phyloP scores from a whole-genome alignment of 2,888 invertebrate genomes.

The Eulithis prunata region DNA sequence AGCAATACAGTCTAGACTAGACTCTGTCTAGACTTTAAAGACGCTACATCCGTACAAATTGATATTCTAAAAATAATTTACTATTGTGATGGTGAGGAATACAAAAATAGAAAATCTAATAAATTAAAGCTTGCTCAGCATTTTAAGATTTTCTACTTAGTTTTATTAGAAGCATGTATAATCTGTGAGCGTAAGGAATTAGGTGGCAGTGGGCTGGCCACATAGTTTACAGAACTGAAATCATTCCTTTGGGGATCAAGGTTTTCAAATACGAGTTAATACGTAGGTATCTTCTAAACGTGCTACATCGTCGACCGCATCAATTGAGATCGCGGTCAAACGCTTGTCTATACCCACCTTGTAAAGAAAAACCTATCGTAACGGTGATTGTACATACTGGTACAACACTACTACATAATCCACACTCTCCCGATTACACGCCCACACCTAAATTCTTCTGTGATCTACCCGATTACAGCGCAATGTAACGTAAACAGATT shows the following conservation, averaged over 20 bases:
- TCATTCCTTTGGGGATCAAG: no score
- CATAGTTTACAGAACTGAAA: no score
- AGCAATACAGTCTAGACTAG: conserved; percentile 18
- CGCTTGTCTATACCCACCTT: no score
- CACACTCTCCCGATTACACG: conserved; percentile 12
- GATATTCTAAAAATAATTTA: conserved; percentile 23
- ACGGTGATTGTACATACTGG: neutral
- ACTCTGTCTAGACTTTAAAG: conserved; percentile 29
- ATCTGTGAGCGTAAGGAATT: neutral
- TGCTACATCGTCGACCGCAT: no score
- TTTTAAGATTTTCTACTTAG: conserved; percentile 9
- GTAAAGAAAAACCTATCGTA: no score
- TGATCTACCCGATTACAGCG: conserved; percentile 20
- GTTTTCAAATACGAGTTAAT: no score
- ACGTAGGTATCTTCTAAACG: no score
- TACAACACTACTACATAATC: conserved; percentile 24
- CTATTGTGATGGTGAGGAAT: conserved; percentile 13
- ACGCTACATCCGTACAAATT: conserved; percentile 21
- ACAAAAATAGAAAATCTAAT: conserved; percentile 6
- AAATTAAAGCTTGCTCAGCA: conserved; percentile 7
- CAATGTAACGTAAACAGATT: conserved; percentile 19
- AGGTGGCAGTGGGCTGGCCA: no score
- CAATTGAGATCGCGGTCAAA: no score
- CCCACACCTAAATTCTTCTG: conserved; percentile 12
- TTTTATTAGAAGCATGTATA: neutral